These are phyloP conservation scores for Cheilosia vernalis DNA, from an alignment of 2,888 invertebrate species.

Conservation along the genomic window DNA sequence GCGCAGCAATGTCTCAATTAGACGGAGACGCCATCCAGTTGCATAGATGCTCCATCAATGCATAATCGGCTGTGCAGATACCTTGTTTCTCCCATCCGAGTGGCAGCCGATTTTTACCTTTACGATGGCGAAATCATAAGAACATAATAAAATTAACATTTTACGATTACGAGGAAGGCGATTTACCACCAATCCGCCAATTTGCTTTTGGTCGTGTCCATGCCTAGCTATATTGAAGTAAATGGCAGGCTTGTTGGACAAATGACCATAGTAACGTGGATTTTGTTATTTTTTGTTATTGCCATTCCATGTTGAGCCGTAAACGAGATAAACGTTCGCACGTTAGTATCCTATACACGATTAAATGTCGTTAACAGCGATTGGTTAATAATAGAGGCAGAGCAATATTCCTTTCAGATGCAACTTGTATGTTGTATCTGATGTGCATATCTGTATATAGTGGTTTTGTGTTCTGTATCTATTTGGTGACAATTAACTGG, in stretches of 20 bases:
- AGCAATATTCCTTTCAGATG: conserved; percentile 38
- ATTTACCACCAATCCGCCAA: conserved; percentile 63
- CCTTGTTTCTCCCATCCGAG: conserved; percentile 10
- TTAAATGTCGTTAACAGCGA: conserved; percentile 42
- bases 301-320: background rate
- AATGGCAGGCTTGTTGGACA: conserved; percentile 30
- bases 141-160: conserved; percentile 72
- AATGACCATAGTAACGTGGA: conserved; percentile 24
- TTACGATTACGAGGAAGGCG: conserved; percentile 63
- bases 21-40: conserved; percentile 31
- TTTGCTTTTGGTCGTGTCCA: conserved; percentile 51
- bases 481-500: conserved; percentile 55
- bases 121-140: conserved; percentile 70
- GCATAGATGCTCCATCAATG: conserved; percentile 13
- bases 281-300: conserved; percentile 26
- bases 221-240: conserved; percentile 21
- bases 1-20: conserved; percentile 66
- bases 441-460: conserved; percentile 1
- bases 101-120: conserved; percentile 37
- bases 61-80: background rate
- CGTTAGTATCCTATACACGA: conserved; percentile 42
- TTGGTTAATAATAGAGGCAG: conserved; percentile 40
- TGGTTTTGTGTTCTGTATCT: conserved; percentile 25
- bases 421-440: conserved; percentile 57
- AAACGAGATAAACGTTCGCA: conserved; percentile 42